Conservation (phyloP, 2,888 invertebrate genomes). For the Aleiodes testaceus region DNA sequence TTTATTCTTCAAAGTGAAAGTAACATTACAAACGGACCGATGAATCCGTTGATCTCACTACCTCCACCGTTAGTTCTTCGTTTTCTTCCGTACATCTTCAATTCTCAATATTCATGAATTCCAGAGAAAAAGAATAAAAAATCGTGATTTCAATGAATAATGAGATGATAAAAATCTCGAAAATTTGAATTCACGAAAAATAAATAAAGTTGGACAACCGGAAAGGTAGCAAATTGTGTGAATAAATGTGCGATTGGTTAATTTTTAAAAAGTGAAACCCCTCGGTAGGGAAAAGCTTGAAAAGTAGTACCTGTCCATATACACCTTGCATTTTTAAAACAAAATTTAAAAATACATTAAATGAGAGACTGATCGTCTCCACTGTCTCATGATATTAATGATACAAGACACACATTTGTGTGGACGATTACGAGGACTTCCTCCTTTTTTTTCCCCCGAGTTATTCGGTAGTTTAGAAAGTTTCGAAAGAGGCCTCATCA, state of each 20-base stretch:
- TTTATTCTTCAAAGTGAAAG: constrained; percentile 58
- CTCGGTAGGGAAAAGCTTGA: constrained; percentile 22
- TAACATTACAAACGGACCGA: constrained; percentile 50
- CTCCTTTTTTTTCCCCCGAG: constrained; percentile 16
- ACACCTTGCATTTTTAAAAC: constrained; percentile 13
- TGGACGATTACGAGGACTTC: constrained; percentile 32
- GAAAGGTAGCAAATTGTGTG: background rate
- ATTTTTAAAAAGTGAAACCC: constrained; percentile 60
- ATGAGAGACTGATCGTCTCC: constrained; percentile 2
- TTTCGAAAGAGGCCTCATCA: constrained; percentile 55
- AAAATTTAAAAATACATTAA: constrained; percentile 8
- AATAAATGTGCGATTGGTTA: constrained; percentile 38
- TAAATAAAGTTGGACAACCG: constrained; percentile 41
- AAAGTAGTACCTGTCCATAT: constrained; percentile 22
- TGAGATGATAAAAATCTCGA: background rate
- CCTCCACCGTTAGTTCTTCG: constrained; percentile 30
- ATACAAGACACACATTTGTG: constrained; percentile 24
- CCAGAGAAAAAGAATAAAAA: background rate
- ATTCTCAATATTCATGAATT: constrained; percentile 21
- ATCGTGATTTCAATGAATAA: background rate
- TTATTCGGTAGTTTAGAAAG: constrained; percentile 63
- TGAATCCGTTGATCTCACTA: constrained; percentile 42
- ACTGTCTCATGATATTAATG: constrained; percentile 47
- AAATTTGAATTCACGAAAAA: background rate
- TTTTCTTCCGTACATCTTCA: constrained; percentile 36